Conservation (phyloP, 2,113 vertebrate genomes). For the Gymnogyps californianus region DNA sequence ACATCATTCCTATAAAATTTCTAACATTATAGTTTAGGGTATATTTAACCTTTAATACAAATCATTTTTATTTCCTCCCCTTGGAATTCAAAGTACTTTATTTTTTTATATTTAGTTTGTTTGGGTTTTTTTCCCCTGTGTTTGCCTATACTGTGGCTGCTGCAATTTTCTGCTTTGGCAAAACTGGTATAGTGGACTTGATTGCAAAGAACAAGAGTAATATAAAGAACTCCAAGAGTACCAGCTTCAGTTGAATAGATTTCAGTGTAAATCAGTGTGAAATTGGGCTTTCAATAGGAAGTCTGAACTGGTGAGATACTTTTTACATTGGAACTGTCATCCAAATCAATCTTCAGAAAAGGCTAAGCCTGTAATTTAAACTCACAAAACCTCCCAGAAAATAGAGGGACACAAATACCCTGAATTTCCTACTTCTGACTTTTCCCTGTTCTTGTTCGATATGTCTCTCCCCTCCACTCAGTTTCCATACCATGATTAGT, state of each 20-base stretch:
- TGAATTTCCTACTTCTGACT: not conserved
- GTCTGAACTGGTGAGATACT: not conserved
- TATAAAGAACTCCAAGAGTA: not conserved
- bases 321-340: not conserved
- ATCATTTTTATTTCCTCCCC: slow-evolving; percentile 62
- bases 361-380: not conserved
- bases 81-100: slow-evolving; percentile 57
- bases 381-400: not conserved
- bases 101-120: slow-evolving; percentile 26
- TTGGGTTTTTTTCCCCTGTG: not conserved
- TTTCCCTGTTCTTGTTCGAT: not conserved
- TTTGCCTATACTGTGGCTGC: not conserved
- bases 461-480: not conserved
- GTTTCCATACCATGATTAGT: not conserved
- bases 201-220: slow-evolving; percentile 18
- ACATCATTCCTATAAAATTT: slow-evolving; percentile 59
- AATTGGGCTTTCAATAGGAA: not conserved
- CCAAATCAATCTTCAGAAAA: slow-evolving; percentile 6
- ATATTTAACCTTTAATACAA: slow-evolving; percentile 77
- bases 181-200: not conserved
- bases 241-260: not conserved
- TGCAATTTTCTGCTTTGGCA: slow-evolving; percentile 6
- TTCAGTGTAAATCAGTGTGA: slow-evolving; percentile 48
- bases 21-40: slow-evolving; percentile 60
- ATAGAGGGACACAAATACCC: not conserved